Evolutionary conservation across 2,797 vertebrate genomes (phyloP).

Genomic region (Muraenolepis orangiensis): DNA sequence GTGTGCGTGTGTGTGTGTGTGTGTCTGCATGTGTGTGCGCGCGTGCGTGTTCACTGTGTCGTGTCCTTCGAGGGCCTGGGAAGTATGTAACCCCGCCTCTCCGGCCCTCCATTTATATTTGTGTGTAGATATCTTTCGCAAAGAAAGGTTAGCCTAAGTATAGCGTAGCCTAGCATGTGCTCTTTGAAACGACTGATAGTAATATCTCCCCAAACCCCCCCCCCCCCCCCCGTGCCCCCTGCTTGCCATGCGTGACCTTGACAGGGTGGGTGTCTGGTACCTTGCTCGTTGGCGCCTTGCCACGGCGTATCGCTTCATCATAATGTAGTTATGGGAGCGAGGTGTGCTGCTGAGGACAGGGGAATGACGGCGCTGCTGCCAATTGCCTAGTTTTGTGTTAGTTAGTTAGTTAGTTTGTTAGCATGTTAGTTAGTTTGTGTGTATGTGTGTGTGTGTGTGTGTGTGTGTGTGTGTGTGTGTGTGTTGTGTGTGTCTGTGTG

Average conservation of each 20-base stretch:
- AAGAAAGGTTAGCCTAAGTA: constrained; percentile 18
- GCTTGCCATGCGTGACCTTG: background rate
- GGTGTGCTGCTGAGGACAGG: background rate
- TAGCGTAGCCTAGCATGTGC: constrained; percentile 11
- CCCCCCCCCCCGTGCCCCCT: too few species aligned
- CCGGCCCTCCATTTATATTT: background rate
- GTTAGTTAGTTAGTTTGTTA: too few species aligned
- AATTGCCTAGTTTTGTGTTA: too few species aligned
- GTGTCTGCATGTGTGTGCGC: background rate
- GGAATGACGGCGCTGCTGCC: background rate
- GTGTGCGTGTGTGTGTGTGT: background rate
- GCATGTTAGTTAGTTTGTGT: too few species aligned
- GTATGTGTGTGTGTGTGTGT: too few species aligned
- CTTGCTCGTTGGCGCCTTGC: background rate
- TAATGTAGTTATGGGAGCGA: too few species aligned
- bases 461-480: too few species aligned
- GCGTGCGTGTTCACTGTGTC: background rate
- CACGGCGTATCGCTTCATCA: too few species aligned
- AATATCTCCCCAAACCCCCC: background rate
- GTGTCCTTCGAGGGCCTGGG: background rate
- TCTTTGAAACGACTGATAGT: background rate
- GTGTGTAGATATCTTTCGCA: background rate
- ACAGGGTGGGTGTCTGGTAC: background rate
- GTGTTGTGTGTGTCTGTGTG: too few species aligned
- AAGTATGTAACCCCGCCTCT: background rate